phyloP scores from a whole-genome alignment of 2,113 vertebrate genomes.

The Phalacrocorax carbo region DNA sequence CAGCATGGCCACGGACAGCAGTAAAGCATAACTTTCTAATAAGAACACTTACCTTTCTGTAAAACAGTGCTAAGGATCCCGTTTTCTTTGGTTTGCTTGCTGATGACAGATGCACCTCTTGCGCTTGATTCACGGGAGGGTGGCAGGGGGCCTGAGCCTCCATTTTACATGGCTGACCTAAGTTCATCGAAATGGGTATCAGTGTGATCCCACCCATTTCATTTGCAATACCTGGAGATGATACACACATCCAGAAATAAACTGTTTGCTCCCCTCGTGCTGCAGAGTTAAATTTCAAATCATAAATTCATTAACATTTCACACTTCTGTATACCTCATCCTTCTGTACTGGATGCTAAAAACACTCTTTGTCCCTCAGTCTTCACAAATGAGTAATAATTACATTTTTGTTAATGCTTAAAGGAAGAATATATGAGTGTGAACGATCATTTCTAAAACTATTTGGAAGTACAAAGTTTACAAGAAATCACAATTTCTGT shows the following conservation, averaged over 20 bases:
- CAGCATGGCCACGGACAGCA: rapidly evolving
- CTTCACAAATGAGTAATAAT: neutral
- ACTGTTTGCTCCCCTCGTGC: neutral
- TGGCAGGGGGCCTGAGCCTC: constrained; percentile 62
- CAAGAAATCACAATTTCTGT: neutral
- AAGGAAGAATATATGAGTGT: neutral
- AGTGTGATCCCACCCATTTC: constrained; percentile 81
- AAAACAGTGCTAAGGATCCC: constrained; percentile 93
- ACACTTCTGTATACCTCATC: neutral
- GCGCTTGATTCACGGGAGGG: constrained; percentile 2
- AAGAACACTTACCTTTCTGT: constrained; percentile 85
- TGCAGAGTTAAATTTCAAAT: neutral
- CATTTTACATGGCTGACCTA: constrained; percentile 69
- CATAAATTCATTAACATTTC: neutral
- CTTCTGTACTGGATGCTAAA: neutral
- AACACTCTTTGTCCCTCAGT: too few relatives aligned
- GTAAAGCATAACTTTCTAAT: rapidly evolving
- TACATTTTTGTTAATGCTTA: neutral
- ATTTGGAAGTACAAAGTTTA: neutral
- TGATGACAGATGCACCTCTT: constrained; percentile 43
- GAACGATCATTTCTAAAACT: neutral
- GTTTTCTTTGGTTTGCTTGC: constrained; percentile 82
- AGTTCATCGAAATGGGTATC: constrained; percentile 79
- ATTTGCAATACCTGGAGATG: constrained; percentile 75
- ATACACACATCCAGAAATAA: neutral